Conservation (phyloP, 2,797 vertebrate species). For the Mycteria americana region DNA sequence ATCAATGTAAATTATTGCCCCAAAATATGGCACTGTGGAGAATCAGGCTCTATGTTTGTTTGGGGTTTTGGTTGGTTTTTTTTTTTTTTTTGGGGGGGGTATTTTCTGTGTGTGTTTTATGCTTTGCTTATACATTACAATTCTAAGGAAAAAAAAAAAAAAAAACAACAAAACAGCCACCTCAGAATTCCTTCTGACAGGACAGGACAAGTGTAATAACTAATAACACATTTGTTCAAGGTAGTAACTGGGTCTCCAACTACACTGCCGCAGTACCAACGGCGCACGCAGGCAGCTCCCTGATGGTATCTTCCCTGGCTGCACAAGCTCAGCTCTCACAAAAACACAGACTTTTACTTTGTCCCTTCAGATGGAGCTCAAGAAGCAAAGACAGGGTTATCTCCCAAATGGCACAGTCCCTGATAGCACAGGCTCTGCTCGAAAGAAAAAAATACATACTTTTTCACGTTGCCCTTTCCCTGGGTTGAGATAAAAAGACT, state of each 20-base stretch:
- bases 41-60: background rate
- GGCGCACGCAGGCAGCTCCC: background rate
- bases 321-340: background rate
- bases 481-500: background rate
- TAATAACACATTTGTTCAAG: background rate
- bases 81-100: no score
- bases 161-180: background rate
- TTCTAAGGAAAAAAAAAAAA: background rate
- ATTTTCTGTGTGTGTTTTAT: background rate
- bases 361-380: background rate
- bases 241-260: background rate
- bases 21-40: background rate
- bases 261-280: fast-evolving
- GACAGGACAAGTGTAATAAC: background rate
- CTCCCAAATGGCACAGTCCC: background rate
- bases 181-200: background rate
- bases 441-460: background rate
- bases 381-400: background rate
- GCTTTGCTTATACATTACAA: background rate
- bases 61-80: background rate
- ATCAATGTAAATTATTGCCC: background rate
- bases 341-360: background rate
- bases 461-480: background rate
- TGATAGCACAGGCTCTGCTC: background rate
- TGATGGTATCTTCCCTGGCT: background rate